These are phyloP conservation scores for Athetis lepigone DNA, from an alignment of 2,888 invertebrate species.

Conservation along the genomic window DNA sequence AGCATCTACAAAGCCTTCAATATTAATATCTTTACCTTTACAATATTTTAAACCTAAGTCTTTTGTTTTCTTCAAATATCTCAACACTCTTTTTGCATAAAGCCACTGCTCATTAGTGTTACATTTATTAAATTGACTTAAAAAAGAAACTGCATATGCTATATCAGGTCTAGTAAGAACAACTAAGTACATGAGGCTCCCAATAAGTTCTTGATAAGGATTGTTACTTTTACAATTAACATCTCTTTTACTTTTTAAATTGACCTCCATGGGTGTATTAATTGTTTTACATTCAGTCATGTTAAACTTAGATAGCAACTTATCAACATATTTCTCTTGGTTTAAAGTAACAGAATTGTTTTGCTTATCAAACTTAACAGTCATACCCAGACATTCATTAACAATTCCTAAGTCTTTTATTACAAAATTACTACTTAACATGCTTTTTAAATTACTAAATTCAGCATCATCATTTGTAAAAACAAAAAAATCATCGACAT, in stretches of 20 bases:
- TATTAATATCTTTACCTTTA: constrained; percentile 6
- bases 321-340: constrained; percentile 18
- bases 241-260: constrained; percentile 44
- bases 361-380: constrained; percentile 12
- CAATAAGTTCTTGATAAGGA: constrained; percentile 56
- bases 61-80: constrained; percentile 52
- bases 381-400: no score
- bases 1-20: constrained; percentile 18
- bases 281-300: constrained; percentile 51
- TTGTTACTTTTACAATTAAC: constrained; percentile 23
- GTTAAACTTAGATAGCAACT: constrained; percentile 31
- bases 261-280: constrained; percentile 59
- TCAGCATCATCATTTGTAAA: no score
- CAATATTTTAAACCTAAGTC: constrained; percentile 35
- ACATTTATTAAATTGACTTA: constrained; percentile 61
- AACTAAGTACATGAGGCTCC: constrained; percentile 44
- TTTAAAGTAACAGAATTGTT: constrained; percentile 3
- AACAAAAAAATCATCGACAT: no score
- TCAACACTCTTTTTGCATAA: constrained; percentile 20
- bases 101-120: constrained; percentile 41
- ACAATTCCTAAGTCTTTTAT: no score
- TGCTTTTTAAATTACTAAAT: no score
- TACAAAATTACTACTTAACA: no score
- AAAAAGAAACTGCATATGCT: constrained; percentile 39
- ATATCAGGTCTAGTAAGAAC: constrained; percentile 55